Evolutionary conservation across 2,113 vertebrate species (phyloP), one percentile per base, ranked within the genome.

Genomic region (Corydoras maculifer): DNA sequence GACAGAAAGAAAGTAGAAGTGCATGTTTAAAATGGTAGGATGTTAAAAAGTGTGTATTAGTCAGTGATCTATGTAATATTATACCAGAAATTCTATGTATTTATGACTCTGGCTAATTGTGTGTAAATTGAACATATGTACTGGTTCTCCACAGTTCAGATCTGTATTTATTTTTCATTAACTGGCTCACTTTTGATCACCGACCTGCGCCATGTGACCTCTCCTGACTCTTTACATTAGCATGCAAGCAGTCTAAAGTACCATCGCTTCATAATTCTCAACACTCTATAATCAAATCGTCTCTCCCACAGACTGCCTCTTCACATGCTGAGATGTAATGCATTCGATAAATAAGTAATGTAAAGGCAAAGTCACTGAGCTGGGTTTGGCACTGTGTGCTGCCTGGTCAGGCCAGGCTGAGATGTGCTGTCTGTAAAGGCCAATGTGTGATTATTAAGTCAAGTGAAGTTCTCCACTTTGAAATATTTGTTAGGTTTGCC

Each of bases 381-480:
- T 74, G 68, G 2, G 60, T 62, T 69, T 66, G 62, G 68, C 72
- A 58, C 13, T 59, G 65, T 62, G 59, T 65, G 65, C 65, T 43
- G 72, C 58, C 63, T 54, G 57, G 35, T 66, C 12, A 15, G 71
- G 57, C 71, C 72, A 68, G 72, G 59, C 50, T 62, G 65, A 74
- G 62, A 61, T 72, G 53, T 76, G 69, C 70, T 72, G 72, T 72
- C 70, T 77, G 76, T 79, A 82, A 73, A 73, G 64, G 80, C 80
- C 58, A 80, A 76, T 53, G 68, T 74, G 61, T 68, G 69, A 77
- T 69, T 72, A 72, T 50, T 65, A 49, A 70, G 75, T 68, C 50
- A 74, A 66, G 61, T 72, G 62, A 58, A 51, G 68, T 70, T 58
- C 69, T 58, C 12, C 65, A 6, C 11, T 75, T 75, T 69, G 75